These are phyloP conservation scores for Amaurobius ferox DNA, from an alignment of 2,888 invertebrate species.

Conservation along the genomic window DNA sequence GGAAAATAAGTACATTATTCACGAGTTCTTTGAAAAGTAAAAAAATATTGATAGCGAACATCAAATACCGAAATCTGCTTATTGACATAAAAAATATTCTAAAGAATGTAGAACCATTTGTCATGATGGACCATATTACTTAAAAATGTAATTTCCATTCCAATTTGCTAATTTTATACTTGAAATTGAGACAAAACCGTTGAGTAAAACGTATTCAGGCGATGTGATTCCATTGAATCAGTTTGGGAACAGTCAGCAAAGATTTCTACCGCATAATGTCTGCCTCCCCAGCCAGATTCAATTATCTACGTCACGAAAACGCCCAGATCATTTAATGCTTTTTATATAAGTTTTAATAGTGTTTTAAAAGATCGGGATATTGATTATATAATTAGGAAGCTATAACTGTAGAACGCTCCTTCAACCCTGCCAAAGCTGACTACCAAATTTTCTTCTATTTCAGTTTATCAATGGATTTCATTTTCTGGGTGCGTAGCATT, in stretches of 20 bases:
- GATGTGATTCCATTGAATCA: neutral
- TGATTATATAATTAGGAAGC: constrained; percentile 64
- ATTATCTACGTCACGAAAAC: constrained; percentile 21
- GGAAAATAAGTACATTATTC: too few relatives aligned
- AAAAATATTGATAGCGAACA: too few relatives aligned
- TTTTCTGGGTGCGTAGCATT: constrained; percentile 40
- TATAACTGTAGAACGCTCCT: constrained; percentile 36
- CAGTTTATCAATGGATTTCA: constrained; percentile 35
- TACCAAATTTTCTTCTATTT: constrained; percentile 20
- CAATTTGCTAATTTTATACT: neutral
- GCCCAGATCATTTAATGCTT: constrained; percentile 47
- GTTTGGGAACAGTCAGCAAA: neutral
- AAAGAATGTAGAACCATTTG: too few relatives aligned
- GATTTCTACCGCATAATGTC: neutral
- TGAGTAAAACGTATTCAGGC: neutral
- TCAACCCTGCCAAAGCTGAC: constrained; percentile 1
- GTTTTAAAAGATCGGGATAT: constrained; percentile 63
- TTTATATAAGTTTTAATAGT: constrained; percentile 64
- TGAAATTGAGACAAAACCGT: neutral
- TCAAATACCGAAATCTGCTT: too few relatives aligned
- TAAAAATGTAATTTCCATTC: neutral
- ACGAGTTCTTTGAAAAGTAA: too few relatives aligned
- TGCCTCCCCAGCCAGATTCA: constrained; percentile 2
- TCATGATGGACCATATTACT: too few relatives aligned
- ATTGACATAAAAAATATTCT: too few relatives aligned